These are phyloP conservation scores for Eulimnadia texana DNA, from an alignment of 1,140 invertebrate species.

Conservation along the genomic window DNA sequence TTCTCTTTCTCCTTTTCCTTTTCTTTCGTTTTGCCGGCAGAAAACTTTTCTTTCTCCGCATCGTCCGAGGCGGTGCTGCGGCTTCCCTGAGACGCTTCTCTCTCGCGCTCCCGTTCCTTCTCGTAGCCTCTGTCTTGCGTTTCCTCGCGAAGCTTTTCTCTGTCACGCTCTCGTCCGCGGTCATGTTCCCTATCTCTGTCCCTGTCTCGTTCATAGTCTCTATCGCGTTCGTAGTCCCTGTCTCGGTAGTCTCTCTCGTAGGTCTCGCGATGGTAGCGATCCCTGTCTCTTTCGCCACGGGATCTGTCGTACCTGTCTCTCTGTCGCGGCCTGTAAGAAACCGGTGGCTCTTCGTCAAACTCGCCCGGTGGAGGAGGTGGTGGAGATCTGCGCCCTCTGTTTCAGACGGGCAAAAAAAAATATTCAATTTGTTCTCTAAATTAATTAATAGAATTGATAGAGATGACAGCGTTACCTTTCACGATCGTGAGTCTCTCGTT, in stretches of 20 bases:
- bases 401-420: not conserved
- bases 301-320: conserved; percentile 15
- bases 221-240: conserved; percentile 15
- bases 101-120: conserved; percentile 8
- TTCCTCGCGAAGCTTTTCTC: conserved; percentile 15
- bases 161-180: conserved; percentile 17
- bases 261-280: conserved; percentile 13
- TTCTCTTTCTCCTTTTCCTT: conserved; percentile 11
- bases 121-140: conserved; percentile 11
- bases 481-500: not conserved
- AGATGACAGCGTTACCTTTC: no score
- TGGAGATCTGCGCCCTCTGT: not conserved
- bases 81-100: conserved; percentile 5
- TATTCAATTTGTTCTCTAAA: not conserved
- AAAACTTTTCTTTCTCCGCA: not conserved
- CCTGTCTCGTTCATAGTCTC: conserved; percentile 13
- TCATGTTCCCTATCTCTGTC: conserved; percentile 15
- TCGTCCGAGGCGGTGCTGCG: not conserved
- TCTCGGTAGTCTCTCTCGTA: conserved; percentile 13
- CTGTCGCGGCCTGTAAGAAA: conserved; percentile 11
- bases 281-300: conserved; percentile 13
- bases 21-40: conserved; percentile 3
- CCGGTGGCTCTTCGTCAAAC: conserved; percentile 1
- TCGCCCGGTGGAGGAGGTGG: conserved; percentile 9
- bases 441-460: no score